Conservation (phyloP, 2,113 vertebrate genomes). For the Coturnix japonica region DNA sequence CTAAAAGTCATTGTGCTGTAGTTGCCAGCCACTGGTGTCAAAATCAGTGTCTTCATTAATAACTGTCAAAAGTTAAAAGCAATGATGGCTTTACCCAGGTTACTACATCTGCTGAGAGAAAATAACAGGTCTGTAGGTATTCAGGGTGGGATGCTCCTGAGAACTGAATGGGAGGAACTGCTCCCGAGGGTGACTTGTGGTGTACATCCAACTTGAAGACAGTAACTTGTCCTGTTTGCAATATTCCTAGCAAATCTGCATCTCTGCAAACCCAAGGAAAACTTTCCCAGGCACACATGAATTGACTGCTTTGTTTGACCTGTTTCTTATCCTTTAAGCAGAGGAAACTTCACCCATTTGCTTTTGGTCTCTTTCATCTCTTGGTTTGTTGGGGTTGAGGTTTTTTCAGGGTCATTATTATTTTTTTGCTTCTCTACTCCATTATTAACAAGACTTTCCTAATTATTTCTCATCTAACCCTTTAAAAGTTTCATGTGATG, state of each 20-base stretch:
- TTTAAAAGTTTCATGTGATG: constrained; percentile 63
- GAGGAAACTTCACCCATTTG: not conserved
- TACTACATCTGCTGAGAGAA: not conserved
- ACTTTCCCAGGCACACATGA: not conserved
- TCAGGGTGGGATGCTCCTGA: not conserved
- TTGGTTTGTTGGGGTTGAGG: not conserved
- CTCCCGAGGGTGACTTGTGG: not conserved
- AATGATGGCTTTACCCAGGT: not conserved
- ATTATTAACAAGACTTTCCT: constrained; percentile 53
- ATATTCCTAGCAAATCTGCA: not conserved
- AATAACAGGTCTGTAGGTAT: not conserved
- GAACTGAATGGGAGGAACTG: not conserved
- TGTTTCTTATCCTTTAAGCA: constrained; percentile 10
- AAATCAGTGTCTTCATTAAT: not conserved
- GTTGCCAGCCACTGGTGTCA: not conserved
- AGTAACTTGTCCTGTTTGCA: not conserved
- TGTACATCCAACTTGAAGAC: not conserved
- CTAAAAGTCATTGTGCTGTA: not conserved
- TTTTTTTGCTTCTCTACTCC: not conserved
- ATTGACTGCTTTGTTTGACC: constrained; percentile 28
- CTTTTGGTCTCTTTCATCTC: constrained; percentile 38
- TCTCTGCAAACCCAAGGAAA: not conserved
- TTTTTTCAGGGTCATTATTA: not conserved
- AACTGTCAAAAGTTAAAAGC: not conserved
- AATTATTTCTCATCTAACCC: constrained; percentile 58